Base-by-base conservation (phyloP, 2,888 invertebrate genomes). In the Aspidiotus destructor region DNA sequence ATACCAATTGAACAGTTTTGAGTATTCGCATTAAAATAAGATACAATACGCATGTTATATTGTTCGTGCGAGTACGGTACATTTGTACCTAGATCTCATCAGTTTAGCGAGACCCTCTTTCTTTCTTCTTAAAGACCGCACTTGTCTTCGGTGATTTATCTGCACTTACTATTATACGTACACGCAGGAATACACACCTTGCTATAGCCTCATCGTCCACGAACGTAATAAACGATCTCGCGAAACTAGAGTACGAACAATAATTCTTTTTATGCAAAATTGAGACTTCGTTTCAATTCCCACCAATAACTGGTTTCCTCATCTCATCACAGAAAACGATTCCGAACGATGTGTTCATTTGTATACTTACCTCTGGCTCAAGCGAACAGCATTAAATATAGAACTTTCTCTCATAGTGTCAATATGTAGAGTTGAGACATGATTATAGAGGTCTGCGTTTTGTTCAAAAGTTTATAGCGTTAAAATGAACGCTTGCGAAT, bases 271-370 rank as follows among this genome's bases (percentile, higher is more conserved):
- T 28, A 28, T 48, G 48, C 48, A 48, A n/a, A 48, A 48, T 11
- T 48, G 48, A n/a, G 48, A 48, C 48, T 48, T 48, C 10, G 48
- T 58, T 58, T 55, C 55, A 65, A 65, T 65, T 64, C 28, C 28
- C 28, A 28, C 28, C 58, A 65, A 54, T 58, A 65, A 65, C 65
- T 65, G 65, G 65, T 65, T 65, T 58, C 42, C 65, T 65, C 65
- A 57, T 28, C 28, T 65, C 65, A 65, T 65, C 57, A 28, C 28
- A 58, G 58, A 58, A 48, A 48, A 48, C 40, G 28, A 42, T 28
- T 15, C 44, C 44, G 41, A 15, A 55, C 65, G 17, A 65, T 65
- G 58, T 65, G 58, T 65, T 65, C 65, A 55, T 65, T 65, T 65
- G 54, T 28, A 28, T 28, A 28, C 28, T 5, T 28, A 1, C 5